Conservation (phyloP, 2,888 invertebrate genomes). For the Congeria kusceri region DNA sequence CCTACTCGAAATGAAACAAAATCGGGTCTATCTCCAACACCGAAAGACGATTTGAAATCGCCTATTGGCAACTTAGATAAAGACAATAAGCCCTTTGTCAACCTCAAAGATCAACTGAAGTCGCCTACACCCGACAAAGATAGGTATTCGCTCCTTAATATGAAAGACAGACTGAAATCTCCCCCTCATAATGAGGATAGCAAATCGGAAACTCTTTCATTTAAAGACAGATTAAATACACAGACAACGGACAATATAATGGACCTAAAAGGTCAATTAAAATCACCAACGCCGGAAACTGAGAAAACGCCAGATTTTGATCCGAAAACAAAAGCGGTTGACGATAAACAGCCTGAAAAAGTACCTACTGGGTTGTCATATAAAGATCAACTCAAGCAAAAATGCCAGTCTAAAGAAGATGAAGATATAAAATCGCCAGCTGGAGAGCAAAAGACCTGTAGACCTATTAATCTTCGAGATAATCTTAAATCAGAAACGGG, state of each 20-base stretch:
- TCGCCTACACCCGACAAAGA: constrained; percentile 29
- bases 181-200: constrained; percentile 23
- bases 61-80: too few species aligned
- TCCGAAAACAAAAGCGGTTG: constrained; percentile 7
- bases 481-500: neutral
- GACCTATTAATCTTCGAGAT: neutral
- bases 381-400: neutral
- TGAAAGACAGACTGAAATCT: constrained; percentile 34
- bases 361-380: neutral
- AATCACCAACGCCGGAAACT: constrained; percentile 29
- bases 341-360: neutral
- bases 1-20: too few species aligned
- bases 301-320: constrained; percentile 23
- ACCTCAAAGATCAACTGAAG: constrained; percentile 11
- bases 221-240: constrained; percentile 41
- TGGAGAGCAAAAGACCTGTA: neutral
- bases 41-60: too few species aligned
- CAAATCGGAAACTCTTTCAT: constrained; percentile 25
- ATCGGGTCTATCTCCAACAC: too few species aligned
- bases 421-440: constrained; percentile 8
- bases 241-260: constrained; percentile 5
- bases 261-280: constrained; percentile 17
- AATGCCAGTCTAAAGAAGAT: neutral
- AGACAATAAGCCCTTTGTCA: neutral
- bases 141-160: constrained; percentile 22